These are phyloP conservation scores for Strigamia maritima DNA, from an alignment of 2,888 invertebrate genomes.

Conservation along the genomic window DNA sequence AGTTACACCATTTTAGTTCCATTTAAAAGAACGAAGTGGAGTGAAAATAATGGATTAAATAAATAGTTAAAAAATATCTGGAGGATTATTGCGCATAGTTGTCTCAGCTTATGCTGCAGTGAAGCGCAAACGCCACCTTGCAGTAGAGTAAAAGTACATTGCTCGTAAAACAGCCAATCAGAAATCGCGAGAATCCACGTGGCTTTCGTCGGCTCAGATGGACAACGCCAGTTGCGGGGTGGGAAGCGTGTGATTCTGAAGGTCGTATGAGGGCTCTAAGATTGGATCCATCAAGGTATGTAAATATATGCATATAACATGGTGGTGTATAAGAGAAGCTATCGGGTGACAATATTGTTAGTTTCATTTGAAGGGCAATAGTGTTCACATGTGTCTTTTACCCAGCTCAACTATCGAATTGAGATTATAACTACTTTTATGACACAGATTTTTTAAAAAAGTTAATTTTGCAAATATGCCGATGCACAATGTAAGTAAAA, in stretches of 20 bases:
- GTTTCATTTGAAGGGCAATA: neutral
- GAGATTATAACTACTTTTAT: constrained; percentile 6
- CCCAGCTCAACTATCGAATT: neutral
- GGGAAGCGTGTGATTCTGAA: constrained; percentile 13
- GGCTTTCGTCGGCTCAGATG: neutral
- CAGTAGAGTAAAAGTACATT: constrained; percentile 17
- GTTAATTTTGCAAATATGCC: neutral
- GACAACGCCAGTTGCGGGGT: constrained; percentile 31
- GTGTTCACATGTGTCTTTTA: neutral
- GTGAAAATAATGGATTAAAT: neutral
- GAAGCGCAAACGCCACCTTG: constrained; percentile 18
- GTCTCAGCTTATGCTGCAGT: constrained; percentile 11
- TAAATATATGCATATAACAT: neutral
- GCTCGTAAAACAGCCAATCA: neutral
- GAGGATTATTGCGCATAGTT: neutral
- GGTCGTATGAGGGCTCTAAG: neutral
- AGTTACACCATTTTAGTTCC: neutral
- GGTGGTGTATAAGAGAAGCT: neutral
- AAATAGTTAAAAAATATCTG: neutral
- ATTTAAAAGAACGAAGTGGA: neutral
- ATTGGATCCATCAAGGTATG: constrained; percentile 31
- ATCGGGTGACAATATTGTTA: neutral
- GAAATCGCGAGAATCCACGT: neutral
- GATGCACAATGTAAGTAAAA: neutral
- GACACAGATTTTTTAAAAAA: neutral